Evolutionary conservation across 1,140 invertebrate species (phyloP).

Genomic region (Acromyrmex echinatior): DNA sequence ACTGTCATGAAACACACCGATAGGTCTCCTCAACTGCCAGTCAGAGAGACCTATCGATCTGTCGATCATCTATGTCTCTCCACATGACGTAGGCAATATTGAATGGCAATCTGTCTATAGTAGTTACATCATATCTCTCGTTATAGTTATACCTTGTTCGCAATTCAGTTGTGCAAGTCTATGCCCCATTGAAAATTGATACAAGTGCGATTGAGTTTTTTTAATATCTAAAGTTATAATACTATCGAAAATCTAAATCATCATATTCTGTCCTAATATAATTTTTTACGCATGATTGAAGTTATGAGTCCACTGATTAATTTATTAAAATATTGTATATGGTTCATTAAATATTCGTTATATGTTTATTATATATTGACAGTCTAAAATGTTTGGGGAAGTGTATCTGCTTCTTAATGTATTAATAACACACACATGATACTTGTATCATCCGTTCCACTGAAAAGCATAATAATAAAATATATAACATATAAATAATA

Average conservation of each 20-base stretch:
- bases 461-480: background rate
- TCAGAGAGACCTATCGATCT: constrained; percentile 20
- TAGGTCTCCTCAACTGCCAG: constrained; percentile 19
- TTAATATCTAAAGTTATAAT: background rate
- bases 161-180: background rate
- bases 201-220: background rate
- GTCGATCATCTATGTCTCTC: constrained; percentile 39
- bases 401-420: background rate
- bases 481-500: background rate
- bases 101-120: constrained; percentile 26
- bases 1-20: constrained; percentile 24
- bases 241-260: background rate
- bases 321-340: background rate
- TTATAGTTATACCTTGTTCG: background rate
- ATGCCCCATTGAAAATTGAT: background rate
- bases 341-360: background rate
- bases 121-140: background rate
- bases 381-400: background rate
- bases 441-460: background rate
- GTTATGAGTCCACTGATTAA: background rate
- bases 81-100: background rate
- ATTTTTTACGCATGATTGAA: background rate
- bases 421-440: background rate
- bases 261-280: background rate
- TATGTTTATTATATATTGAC: no score